Evolutionary conservation across 2,888 invertebrate species (phyloP).

Genomic region (Tiphia femorata): DNA sequence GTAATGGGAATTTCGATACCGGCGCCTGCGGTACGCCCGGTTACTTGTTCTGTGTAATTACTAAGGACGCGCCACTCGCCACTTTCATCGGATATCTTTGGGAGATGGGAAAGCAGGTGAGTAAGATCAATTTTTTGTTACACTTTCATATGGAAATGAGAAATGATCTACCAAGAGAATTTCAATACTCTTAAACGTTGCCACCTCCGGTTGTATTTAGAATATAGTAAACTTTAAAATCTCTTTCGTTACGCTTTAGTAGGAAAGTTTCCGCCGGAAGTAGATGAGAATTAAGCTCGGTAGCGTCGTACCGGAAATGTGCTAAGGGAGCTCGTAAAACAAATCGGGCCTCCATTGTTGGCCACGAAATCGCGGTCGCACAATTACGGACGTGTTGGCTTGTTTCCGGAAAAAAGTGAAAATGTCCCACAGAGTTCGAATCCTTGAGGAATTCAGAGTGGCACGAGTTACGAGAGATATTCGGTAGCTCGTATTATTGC

Average conservation of each 20-base stretch:
- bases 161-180: too few species aligned
- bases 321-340: conserved; percentile 27
- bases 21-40: too few species aligned
- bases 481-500: too few species aligned
- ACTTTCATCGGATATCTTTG: too few species aligned
- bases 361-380: conserved; percentile 36
- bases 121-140: too few species aligned
- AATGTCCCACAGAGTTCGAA: conserved; percentile 12
- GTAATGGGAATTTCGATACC: neutral
- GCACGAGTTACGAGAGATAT: conserved; percentile 3
- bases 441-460: conserved; percentile 23
- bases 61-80: too few species aligned
- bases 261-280: conserved; percentile 51
- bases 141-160: too few species aligned
- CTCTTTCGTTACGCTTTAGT: conserved; percentile 40
- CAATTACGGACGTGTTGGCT: conserved; percentile 28
- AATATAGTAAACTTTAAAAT: conserved; percentile 14
- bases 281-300: conserved; percentile 47
- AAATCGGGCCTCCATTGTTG: conserved; percentile 43
- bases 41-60: too few species aligned
- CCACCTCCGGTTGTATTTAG: too few species aligned
- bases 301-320: conserved; percentile 44
- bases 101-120: too few species aligned
- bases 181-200: too few species aligned
- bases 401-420: conserved; percentile 40